Evolutionary conservation across 2,113 vertebrate genomes (phyloP).

Genomic region (Cryptotis parvus): DNA sequence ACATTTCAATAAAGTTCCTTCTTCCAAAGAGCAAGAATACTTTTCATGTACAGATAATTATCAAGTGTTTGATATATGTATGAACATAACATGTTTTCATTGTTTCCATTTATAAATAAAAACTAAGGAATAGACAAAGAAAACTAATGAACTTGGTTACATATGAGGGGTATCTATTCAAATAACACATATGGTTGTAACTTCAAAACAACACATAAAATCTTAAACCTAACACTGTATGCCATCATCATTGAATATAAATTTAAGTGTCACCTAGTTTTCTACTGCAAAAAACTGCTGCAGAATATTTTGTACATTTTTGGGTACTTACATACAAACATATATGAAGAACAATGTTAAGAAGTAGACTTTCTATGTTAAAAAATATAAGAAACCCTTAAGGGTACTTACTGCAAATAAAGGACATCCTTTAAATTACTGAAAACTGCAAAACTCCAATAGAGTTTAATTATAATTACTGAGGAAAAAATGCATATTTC

Average conservation of each 20-base stretch:
- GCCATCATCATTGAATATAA: not conserved
- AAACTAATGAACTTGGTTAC: too few relatives aligned
- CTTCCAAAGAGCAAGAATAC: not conserved
- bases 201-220: too few relatives aligned
- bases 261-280: not conserved
- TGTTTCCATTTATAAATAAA: not conserved
- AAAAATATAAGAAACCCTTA: not conserved
- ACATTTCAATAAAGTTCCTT: not conserved
- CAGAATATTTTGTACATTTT: not conserved
- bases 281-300: not conserved
- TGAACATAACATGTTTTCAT: not conserved
- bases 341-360: not conserved
- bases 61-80: not conserved
- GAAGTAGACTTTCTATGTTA: not conserved
- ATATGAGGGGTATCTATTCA: too few relatives aligned
- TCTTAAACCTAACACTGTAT: too few relatives aligned
- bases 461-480: not conserved
- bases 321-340: not conserved
- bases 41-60: not conserved
- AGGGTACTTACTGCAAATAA: not conserved
- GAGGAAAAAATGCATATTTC: conserved; percentile 33
- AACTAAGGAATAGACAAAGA: too few relatives aligned
- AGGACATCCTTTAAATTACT: not conserved
- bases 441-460: not conserved
- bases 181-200: too few relatives aligned